A percentile compares a stretch with the other conserved stretches of the same genome.
These are phyloP conservation scores for Bujurquina vittata DNA, from an alignment of 2,113 vertebrate genomes.

Conservation along the genomic window DNA sequence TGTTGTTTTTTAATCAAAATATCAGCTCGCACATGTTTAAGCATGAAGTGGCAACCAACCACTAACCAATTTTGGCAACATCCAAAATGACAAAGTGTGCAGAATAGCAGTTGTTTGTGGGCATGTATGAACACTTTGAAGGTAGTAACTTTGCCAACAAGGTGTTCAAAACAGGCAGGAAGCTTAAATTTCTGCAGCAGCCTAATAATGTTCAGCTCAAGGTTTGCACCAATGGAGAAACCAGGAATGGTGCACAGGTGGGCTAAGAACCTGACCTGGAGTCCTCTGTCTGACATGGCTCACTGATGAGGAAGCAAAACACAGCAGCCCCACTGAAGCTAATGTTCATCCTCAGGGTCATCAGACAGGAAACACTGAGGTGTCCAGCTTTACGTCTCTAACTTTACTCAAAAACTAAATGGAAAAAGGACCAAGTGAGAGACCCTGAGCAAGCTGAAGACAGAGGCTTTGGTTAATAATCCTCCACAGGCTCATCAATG, in stretches of 20 bases:
- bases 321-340: too few relatives aligned
- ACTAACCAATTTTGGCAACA: neutral
- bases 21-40: neutral
- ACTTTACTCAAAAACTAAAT: too few relatives aligned
- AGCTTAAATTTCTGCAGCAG: too few relatives aligned
- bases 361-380: neutral
- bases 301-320: neutral
- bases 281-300: too few relatives aligned
- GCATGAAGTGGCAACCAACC: neutral
- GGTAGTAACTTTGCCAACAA: too few relatives aligned
- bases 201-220: too few relatives aligned
- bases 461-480: neutral
- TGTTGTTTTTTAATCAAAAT: neutral
- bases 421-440: neutral
- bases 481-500: neutral
- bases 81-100: neutral
- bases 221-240: too few relatives aligned
- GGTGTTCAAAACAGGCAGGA: too few relatives aligned
- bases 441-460: fast-evolving
- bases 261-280: fast-evolving
- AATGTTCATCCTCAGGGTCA: neutral
- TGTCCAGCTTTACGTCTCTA: neutral
- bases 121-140: neutral
- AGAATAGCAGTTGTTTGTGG: neutral
- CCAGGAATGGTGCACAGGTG: too few relatives aligned